Evolutionary conservation across 1,140 invertebrate species (phyloP), one percentile per base, ranked within the genome.

Genomic region (Micrasema minimum): DNA sequence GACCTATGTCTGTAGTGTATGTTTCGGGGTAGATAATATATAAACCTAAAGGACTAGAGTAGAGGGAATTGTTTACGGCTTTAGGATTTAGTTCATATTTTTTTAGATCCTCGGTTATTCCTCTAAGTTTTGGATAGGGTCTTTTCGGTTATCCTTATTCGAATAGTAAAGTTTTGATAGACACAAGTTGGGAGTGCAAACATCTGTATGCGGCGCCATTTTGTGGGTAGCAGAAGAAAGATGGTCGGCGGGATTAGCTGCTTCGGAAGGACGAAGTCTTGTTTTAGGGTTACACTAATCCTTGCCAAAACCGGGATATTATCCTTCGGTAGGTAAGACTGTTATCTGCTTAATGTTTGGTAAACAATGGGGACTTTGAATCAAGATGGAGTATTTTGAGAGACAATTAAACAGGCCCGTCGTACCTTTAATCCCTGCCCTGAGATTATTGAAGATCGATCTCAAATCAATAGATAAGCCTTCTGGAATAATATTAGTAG

Each of bases 311-410:
- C 74, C 74, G 66, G 62, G 61, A 75, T 75, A 75, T 75, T 75
- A 75, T 75, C 70, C 69, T 61, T 57, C 20, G 69, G 69, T 71
- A 75, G 69, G 69, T 71, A 73, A 67, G 64, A 66, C 83, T 82
- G 81, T 82, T 84, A 85, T 85, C 83, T 84, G 82, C 81, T 85
- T 83, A 85, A 85, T 84, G 83, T 85, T 83, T 84, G 83, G 82
- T 85, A 83, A 85, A 85, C 82, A 85, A 84, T 81, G 78, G 72
- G 82, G 82, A 83, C 72, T 71, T 66, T 59, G 69, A 45, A 67
- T 75, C 72, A 57, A 66, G 72, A 74, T 55, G 59, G 72, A 69
- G 59, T 66, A 69, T 74, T 74, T 67, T 71, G 68, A 68, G 72
- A 74, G 68, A 71, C 72, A 74, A 74, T 74, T 74, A 74, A 73